Percentiles rank a stretch among this genome's conserved stretches.
Conservation (phyloP, 2,113 vertebrate species). For the Phrynocephalus versicolor region DNA sequence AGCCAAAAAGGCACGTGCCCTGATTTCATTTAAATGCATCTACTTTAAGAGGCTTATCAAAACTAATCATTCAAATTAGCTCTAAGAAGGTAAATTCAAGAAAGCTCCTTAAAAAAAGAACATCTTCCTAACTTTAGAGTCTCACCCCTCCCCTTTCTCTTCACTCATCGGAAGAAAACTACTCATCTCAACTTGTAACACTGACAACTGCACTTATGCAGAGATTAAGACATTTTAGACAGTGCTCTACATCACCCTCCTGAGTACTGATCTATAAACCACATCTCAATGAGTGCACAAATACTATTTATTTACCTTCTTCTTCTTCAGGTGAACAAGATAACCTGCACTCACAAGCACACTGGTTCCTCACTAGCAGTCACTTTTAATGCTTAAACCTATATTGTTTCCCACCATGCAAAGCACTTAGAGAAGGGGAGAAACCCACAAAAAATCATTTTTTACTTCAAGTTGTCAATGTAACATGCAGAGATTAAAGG, state of each 20-base stretch:
- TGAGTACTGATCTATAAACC: constrained; percentile 37
- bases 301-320: constrained; percentile 59
- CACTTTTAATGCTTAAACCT: constrained; percentile 25
- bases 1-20: constrained; percentile 76
- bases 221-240: constrained; percentile 28
- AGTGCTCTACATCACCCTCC: not conserved
- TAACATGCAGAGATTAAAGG: constrained; percentile 71
- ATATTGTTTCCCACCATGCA: constrained; percentile 1
- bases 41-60: constrained; percentile 81
- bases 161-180: constrained; percentile 47
- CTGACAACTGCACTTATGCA: constrained; percentile 22
- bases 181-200: constrained; percentile 39
- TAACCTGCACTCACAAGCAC: not conserved
- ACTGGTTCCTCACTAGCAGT: not conserved
- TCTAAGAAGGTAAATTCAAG: constrained; percentile 79
- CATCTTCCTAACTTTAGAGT: constrained; percentile 55
- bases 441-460: constrained; percentile 44
- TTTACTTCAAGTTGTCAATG: constrained; percentile 65
- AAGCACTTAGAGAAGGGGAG: constrained; percentile 51
- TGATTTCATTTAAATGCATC: constrained; percentile 81
- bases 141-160: constrained; percentile 42
- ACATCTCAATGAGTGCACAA: constrained; percentile 26
- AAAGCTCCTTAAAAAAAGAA: constrained; percentile 66
- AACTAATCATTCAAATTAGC: constrained; percentile 85
- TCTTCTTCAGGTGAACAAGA: not conserved